Base-by-base conservation (phyloP, 2,888 invertebrate genomes). In the Macaria liturata region DNA sequence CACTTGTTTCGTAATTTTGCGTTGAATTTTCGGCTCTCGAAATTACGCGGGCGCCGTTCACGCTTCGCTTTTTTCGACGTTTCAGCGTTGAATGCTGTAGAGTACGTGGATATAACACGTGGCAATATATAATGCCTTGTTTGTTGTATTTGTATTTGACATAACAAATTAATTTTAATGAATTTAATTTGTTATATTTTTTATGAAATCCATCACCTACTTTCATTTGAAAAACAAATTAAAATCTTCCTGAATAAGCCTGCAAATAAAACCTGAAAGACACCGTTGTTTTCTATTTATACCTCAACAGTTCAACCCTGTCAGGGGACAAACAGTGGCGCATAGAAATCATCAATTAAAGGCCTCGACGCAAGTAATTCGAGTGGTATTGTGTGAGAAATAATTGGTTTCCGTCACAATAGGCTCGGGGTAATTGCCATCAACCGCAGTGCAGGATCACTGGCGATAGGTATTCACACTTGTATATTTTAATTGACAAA, bases 341-440 rank as follows among this genome's bases (percentile, higher is more conserved):
- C 37, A 39, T 48, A 34, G 37, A 47, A 45, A 32, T 49, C 37
- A 52, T 61, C 50, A 61, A 59, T 55, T 51, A 53, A 54, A 60
- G 43, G 30, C 53, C 39, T 39, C 53, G 39, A 49, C 43, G 32
- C 47, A 50, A 57, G 44, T 65, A 59, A 63, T 59, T 65, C 37
- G 57, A 63, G 51, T 51, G 45, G 55, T 47, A 63, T 65, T 65
- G 61, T 65, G 57, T 53, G 37, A 43, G 57, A 56, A 49, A 59
- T 65, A 65, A 63, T 63, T 63, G 62, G 59, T 63, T 65, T 62
- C 65, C 57, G 44, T 40, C 55, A 63, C 62, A 65, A 65, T 59
- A 46, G 62, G 48, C 49, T 44, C 48, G n/a, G 30, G 51, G 45
- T 63, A 59, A 63, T 60, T 62, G 57, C 57, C 44, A 44, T 50